These are phyloP conservation scores for Aphelinus atriplicis DNA, from an alignment of 1,140 invertebrate species.

Conservation along the genomic window DNA sequence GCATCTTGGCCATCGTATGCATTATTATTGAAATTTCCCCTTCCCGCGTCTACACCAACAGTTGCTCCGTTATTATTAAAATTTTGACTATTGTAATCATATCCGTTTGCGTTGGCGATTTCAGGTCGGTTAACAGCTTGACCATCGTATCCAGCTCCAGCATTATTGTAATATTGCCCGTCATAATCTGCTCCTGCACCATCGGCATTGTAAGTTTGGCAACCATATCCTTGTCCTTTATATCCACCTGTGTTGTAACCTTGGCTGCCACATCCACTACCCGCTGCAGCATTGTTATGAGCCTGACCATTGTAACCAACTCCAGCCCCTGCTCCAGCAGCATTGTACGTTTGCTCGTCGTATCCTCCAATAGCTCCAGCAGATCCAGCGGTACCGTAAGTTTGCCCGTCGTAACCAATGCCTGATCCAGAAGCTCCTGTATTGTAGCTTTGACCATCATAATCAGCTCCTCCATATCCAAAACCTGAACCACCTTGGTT, in stretches of 20 bases:
- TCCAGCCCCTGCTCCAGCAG: background rate
- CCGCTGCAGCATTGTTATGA: background rate
- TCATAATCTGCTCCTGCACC: slow-evolving; percentile 17
- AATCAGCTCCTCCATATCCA: background rate
- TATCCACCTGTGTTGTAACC: background rate
- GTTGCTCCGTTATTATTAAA: slow-evolving; percentile 19
- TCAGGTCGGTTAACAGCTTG: background rate
- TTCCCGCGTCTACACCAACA: background rate
- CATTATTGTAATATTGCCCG: slow-evolving; percentile 11
- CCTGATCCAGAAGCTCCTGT: background rate
- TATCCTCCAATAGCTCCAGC: background rate
- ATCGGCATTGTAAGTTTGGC: slow-evolving; percentile 1
- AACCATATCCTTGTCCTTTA: background rate
- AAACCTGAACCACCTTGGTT: background rate
- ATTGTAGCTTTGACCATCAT: slow-evolving; percentile 9
- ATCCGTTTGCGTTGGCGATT: background rate
- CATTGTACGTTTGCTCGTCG: slow-evolving; percentile 19
- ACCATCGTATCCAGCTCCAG: background rate
- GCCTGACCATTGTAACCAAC: background rate
- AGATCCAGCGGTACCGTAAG: slow-evolving; percentile 9
- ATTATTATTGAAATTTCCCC: slow-evolving; percentile 6
- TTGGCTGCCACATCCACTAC: background rate
- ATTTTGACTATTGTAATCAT: background rate
- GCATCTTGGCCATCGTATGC: slow-evolving; percentile 30
- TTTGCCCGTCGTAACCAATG: background rate